Evolutionary conservation across 2,888 invertebrate genomes (phyloP), one percentile per base, ranked within the genome.

Genomic region (Argyresthia goedartella): DNA sequence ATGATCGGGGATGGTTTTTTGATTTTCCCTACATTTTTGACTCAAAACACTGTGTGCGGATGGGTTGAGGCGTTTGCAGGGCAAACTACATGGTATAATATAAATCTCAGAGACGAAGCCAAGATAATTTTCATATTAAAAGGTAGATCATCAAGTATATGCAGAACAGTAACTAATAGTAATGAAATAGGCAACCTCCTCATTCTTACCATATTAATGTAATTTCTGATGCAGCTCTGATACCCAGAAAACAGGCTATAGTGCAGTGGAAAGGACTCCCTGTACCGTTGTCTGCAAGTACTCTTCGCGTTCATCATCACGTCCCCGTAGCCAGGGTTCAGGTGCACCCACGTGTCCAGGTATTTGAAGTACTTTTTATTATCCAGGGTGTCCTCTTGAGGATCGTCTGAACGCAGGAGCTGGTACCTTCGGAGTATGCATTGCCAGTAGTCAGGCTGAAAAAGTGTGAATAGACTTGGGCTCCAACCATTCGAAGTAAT

Each of bases 391-490:
- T 60, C 59, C 0, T 62, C 56, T 1, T 39, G 0, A 11, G 56
- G 33, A 14, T 11, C 56, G 25, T 25, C 25, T 25, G 25, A 25
- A 25, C 6, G 25, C 1, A 77, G 16, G 1, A 81, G 52, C 15
- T 57, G 50, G 50, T 82, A 81, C 58, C 67, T 70, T 1, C 55
- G 57, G 13, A 81, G 56, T 8, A 79, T 53, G 48, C 81, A 82
- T 25, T 42, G 49, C 78, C 79, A 81, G 54, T 70, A 64, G 0
- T 57, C 47, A 49, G 75, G 76, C 81, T 82, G 63, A 42, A 65
- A 68, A 25, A 16, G 53, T 48, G 53, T 48, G 55, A 25, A 53
- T 41, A 41, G n/a, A 41, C 11, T 41, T 41, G 11, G 11, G 41
- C 13, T 41, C 13, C 68, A 59, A 10, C 66, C 66, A 54, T 25